A percentile compares a stretch with the other conserved stretches of the same genome.
These are phyloP conservation scores for Puffinus mauretanicus DNA, from an alignment of 2,113 vertebrate species.

Conservation along the genomic window DNA sequence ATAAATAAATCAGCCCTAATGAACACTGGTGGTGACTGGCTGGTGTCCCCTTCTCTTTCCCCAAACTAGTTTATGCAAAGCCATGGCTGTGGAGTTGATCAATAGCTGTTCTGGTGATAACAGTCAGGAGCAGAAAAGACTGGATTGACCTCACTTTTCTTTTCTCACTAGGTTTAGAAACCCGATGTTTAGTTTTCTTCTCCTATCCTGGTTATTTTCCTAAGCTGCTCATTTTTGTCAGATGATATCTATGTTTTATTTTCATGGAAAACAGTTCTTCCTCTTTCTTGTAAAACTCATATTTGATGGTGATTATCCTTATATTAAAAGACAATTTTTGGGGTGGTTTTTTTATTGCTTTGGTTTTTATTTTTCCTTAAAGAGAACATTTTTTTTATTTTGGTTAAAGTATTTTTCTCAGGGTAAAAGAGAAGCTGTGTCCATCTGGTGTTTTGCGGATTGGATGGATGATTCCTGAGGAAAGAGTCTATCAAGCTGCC, in stretches of 20 bases:
- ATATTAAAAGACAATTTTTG: not conserved
- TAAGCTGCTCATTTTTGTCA: not conserved
- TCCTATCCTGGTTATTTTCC: not conserved
- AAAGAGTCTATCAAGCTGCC: not conserved
- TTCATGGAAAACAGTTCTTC: not conserved
- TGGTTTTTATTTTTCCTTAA: not conserved
- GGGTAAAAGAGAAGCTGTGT: not conserved
- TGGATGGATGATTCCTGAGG: not conserved
- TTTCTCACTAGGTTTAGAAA: not conserved
- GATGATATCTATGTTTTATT: not conserved
- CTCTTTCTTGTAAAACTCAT: not conserved
- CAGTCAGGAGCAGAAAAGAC: not conserved
- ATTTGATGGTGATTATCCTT: not conserved
- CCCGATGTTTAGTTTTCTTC: not conserved
- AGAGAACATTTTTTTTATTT: not conserved
- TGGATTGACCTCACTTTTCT: not conserved
- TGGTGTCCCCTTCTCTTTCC: not conserved
- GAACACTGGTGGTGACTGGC: slow-evolving; percentile 9
- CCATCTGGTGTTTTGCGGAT: not conserved
- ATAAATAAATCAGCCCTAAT: not conserved
- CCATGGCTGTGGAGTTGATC: not conserved
- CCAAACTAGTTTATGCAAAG: slow-evolving; percentile 10
- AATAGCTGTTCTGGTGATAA: not conserved
- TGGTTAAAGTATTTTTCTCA: not conserved
- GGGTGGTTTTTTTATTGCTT: not conserved